These are phyloP conservation scores for Hepsetus odoe DNA, from an alignment of 2,113 vertebrate species.

Conservation along the genomic window DNA sequence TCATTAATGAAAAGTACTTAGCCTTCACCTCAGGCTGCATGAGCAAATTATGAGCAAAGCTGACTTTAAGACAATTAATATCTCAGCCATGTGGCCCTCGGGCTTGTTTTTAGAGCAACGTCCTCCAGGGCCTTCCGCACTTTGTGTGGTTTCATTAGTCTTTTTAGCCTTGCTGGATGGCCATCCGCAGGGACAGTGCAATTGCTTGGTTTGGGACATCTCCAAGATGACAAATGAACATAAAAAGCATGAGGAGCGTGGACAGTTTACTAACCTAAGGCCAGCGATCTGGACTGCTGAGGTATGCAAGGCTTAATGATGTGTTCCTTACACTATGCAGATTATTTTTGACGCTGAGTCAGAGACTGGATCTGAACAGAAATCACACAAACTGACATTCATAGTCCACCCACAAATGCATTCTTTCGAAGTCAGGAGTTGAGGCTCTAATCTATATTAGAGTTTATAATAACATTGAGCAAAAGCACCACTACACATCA, in stretches of 20 bases:
- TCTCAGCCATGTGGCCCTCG: constrained; percentile 24
- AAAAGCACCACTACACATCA: too few relatives aligned
- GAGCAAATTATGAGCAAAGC: neutral
- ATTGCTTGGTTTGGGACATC: constrained; percentile 44
- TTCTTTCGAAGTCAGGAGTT: too few relatives aligned
- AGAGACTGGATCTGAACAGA: neutral
- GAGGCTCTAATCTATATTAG: too few relatives aligned
- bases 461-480: too few relatives aligned
- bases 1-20: constrained; percentile 15
- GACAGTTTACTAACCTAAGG: neutral
- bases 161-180: constrained; percentile 25
- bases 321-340: neutral
- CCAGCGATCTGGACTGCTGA: neutral
- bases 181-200: constrained; percentile 38
- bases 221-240: constrained; percentile 24
- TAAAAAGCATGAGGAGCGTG: neutral
- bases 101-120: constrained; percentile 50
- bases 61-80: constrained; percentile 37
- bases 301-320: neutral
- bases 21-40: neutral
- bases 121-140: constrained; percentile 28
- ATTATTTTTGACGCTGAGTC: neutral
- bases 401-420: too few relatives aligned
- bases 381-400: neutral
- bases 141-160: constrained; percentile 47